Evolutionary conservation across 2,113 vertebrate genomes (phyloP).

Genomic region (Hippocampus zosterae): DNA sequence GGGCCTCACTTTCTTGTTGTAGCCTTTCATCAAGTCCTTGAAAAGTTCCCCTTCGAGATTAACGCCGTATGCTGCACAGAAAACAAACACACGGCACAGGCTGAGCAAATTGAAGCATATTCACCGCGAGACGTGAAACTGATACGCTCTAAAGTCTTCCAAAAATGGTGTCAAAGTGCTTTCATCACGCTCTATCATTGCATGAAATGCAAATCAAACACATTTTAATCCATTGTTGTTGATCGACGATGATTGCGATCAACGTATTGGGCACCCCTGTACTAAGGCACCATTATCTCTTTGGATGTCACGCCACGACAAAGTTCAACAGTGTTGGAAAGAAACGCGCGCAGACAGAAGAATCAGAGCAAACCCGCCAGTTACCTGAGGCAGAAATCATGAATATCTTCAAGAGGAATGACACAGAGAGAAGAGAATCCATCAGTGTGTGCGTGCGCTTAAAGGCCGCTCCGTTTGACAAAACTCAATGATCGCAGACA

Average conservation of each 20-base stretch:
- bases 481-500: constrained; percentile 22
- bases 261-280: no score
- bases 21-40: constrained; percentile 82
- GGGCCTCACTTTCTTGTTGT: constrained; percentile 81
- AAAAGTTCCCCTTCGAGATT: constrained; percentile 87
- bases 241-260: no score
- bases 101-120: neutral
- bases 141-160: neutral
- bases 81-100: neutral
- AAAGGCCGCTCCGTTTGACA: constrained; percentile 16
- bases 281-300: no score
- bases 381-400: constrained; percentile 56
- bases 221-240: no score
- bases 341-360: neutral
- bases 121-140: neutral
- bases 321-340: neutral
- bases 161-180: neutral
- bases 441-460: constrained; percentile 27
- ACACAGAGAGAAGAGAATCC: constrained; percentile 40
- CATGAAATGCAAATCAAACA: no score
- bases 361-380: neutral
- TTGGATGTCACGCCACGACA: neutral
- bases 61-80: constrained; percentile 50
- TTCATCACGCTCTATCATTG: no score
- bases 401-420: constrained; percentile 39